These are phyloP conservation scores for Centropus unirufus DNA, from an alignment of 2,113 vertebrate genomes.

Conservation along the genomic window DNA sequence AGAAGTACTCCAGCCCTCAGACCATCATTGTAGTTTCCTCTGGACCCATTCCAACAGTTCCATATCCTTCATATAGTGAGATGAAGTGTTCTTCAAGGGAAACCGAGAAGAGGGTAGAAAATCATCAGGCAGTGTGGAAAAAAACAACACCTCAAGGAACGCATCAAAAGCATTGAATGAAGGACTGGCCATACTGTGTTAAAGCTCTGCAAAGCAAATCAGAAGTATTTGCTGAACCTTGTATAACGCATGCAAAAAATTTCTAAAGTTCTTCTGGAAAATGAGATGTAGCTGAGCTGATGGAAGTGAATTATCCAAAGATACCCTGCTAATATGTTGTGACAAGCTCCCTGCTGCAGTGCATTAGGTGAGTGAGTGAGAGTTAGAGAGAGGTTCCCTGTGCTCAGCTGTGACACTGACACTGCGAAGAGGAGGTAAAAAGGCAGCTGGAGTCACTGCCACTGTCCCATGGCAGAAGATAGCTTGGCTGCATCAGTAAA, in stretches of 20 bases:
- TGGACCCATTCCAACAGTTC: no score
- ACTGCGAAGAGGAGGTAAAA: background rate
- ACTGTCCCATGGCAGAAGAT: background rate
- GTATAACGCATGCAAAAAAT: background rate
- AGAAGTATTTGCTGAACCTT: background rate
- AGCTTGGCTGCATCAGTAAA: background rate
- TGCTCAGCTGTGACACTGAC: background rate
- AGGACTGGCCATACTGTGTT: background rate
- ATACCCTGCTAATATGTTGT: background rate
- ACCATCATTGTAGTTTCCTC: no score
- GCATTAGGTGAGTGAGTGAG: background rate
- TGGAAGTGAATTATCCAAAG: slow-evolving; percentile 14
- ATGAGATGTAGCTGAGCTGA: background rate
- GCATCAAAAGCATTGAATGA: background rate
- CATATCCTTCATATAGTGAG: background rate
- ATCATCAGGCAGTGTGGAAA: background rate
- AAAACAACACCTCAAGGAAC: background rate
- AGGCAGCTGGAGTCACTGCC: background rate
- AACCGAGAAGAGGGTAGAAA: background rate
- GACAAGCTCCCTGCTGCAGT: slow-evolving; percentile 1
- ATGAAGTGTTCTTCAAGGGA: background rate
- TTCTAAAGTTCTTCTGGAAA: background rate
- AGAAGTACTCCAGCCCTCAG: no score
- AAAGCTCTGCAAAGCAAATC: background rate
- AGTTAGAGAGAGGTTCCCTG: background rate